These are phyloP conservation scores for Danionella cerebrum DNA, from an alignment of 2,113 vertebrate genomes.

Conservation along the genomic window DNA sequence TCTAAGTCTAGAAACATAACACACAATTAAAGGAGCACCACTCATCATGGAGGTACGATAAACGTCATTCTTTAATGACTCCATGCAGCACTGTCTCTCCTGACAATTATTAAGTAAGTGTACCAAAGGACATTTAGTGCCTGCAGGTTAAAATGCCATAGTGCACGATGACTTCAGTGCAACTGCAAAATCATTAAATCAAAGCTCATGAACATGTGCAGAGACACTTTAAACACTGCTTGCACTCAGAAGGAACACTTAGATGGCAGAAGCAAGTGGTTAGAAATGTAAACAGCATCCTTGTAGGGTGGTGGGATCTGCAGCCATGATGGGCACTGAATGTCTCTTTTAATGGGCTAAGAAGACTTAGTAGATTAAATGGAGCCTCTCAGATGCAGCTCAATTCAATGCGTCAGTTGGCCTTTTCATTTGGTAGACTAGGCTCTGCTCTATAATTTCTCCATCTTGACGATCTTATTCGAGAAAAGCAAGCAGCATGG, in stretches of 20 bases:
- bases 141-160: neutral
- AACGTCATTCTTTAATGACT: conserved; percentile 18
- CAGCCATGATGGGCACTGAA: conserved; percentile 29
- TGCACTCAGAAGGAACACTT: conserved; percentile 15
- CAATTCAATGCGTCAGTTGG: conserved; percentile 49
- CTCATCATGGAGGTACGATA: conserved; percentile 28
- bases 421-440: conserved; percentile 41
- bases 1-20: conserved; percentile 23
- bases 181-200: conserved; percentile 17
- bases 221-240: conserved; percentile 6
- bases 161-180: conserved; percentile 1
- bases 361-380: conserved; percentile 43
- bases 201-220: conserved; percentile 3
- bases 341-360: conserved; percentile 42
- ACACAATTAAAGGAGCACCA: conserved; percentile 23
- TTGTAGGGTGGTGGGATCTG: conserved; percentile 1
- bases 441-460: conserved; percentile 41
- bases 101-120: conserved; percentile 4
- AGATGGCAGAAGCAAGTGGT: conserved; percentile 27
- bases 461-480: conserved; percentile 28
- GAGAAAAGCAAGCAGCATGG: conserved; percentile 22
- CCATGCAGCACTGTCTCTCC: neutral
- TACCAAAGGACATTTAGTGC: neutral
- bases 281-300: conserved; percentile 18
- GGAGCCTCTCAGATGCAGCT: conserved; percentile 39